These are phyloP conservation scores for Chondrilla cf. caribensis DNA, from an alignment of 37 sponge, comb jelly and placozoan species.

Conservation along the genomic window DNA sequence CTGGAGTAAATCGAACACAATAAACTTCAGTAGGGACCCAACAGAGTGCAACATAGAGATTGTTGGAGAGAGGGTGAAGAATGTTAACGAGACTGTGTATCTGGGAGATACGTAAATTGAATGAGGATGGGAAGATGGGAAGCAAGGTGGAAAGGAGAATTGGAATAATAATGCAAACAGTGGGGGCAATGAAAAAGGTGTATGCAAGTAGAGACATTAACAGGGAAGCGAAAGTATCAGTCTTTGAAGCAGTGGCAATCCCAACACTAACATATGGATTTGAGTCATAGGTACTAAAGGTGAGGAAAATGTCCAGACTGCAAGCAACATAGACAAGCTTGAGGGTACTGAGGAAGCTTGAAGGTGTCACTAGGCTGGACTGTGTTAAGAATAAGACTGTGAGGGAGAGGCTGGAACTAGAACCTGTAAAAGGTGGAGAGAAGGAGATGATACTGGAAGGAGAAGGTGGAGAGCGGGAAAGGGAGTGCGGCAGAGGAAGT, in stretches of 20 bases:
- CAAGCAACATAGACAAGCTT: slow-evolving; percentile 4
- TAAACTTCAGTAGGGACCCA: slow-evolving; percentile 4
- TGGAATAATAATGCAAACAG: slow-evolving; percentile 22
- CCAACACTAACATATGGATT: slow-evolving; percentile 27
- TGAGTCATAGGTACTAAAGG: slow-evolving; percentile 15
- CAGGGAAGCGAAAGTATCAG: slow-evolving; percentile 22
- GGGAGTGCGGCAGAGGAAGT: slow-evolving; percentile 3
- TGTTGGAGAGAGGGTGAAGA: slow-evolving; percentile 20
- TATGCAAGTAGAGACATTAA: slow-evolving; percentile 16
- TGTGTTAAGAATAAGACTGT: background rate
- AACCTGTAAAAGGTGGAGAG: slow-evolving; percentile 8
- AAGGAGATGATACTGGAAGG: slow-evolving; percentile 11
- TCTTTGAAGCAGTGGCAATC: slow-evolving; percentile 11
- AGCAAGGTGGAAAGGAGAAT: slow-evolving; percentile 19
- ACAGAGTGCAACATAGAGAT: slow-evolving; percentile 16
- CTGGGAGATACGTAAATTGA: background rate
- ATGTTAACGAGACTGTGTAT: slow-evolving; percentile 12
- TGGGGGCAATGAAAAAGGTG: slow-evolving; percentile 29
- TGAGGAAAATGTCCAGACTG: slow-evolving; percentile 1
- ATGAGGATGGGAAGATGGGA: slow-evolving; percentile 17
- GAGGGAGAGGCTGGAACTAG: slow-evolving; percentile 3
- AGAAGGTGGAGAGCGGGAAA: too few relatives aligned
- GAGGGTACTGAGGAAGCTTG: slow-evolving; percentile 9
- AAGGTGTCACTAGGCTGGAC: slow-evolving; percentile 7
- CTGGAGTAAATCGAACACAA: slow-evolving; percentile 16